Percentiles rank a stretch among this genome's conserved stretches.
Conservation (phyloP, 2,113 vertebrate species). For the Lucifuga dentata region DNA sequence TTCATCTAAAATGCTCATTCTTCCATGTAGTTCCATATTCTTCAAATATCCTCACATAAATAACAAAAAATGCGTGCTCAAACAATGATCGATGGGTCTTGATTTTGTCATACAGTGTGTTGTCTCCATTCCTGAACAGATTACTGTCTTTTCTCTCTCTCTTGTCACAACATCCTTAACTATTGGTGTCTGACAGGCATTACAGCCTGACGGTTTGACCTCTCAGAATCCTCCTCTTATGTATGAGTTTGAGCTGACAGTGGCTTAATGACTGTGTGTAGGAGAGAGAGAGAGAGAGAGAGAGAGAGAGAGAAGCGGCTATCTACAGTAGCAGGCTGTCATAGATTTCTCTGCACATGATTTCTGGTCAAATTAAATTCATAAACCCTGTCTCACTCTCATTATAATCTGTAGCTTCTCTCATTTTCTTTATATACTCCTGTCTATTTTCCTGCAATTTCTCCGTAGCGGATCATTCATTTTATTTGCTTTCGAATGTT, state of each 20-base stretch:
- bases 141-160: conserved; percentile 30
- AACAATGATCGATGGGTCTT: not conserved
- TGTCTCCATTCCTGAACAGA: conserved; percentile 29
- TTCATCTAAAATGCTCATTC: not conserved
- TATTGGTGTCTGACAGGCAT: conserved; percentile 51
- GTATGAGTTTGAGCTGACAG: conserved; percentile 61
- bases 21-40: too few relatives aligned
- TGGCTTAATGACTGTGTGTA: conserved; percentile 55
- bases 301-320: conserved; percentile 26
- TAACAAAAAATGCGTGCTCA: not conserved
- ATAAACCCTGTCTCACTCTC: conserved; percentile 39
- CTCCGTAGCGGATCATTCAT: conserved; percentile 13
- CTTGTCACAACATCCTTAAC: conserved; percentile 44
- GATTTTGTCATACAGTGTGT: conserved; percentile 37
- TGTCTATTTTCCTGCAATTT: conserved; percentile 25
- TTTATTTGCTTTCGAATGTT: conserved; percentile 18
- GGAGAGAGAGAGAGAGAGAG: conserved; percentile 8
- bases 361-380: conserved; percentile 52
- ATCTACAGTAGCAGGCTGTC: conserved; percentile 60
- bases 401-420: conserved; percentile 23
- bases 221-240: conserved; percentile 48
- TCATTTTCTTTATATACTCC: conserved; percentile 11
- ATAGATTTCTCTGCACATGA: conserved; percentile 23
- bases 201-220: conserved; percentile 61
- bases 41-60: too few relatives aligned